These are phyloP conservation scores for Loxodonta africana DNA, from an alignment of 2,113 vertebrate genomes.

Conservation along the genomic window DNA sequence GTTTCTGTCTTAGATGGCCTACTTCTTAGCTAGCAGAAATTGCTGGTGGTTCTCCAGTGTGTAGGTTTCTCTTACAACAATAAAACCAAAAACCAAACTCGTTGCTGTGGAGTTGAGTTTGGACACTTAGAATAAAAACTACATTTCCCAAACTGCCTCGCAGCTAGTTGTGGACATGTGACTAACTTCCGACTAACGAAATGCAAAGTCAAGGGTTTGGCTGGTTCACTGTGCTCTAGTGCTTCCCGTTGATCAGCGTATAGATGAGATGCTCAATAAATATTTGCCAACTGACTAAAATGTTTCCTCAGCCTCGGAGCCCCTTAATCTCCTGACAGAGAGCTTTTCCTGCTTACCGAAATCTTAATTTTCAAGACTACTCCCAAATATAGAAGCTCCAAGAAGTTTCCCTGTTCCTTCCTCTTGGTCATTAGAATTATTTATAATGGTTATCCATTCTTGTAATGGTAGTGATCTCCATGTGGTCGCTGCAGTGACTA, in stretches of 20 bases:
- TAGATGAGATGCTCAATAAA: not conserved
- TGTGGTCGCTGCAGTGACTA: not conserved
- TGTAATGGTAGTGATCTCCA: not conserved
- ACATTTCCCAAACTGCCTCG: no score
- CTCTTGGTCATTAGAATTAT: not conserved
- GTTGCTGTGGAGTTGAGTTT: no score
- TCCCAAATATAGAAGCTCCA: not conserved
- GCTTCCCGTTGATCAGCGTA: not conserved
- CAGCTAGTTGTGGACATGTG: no score
- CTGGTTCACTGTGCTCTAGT: not conserved
- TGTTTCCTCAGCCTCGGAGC: not conserved
- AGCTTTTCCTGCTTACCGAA: not conserved
- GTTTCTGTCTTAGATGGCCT: not conserved
- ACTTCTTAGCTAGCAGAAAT: slow-evolving; percentile 12
- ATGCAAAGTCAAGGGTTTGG: no score
- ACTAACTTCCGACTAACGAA: no score
- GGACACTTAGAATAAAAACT: not conserved
- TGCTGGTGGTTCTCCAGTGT: not conserved
- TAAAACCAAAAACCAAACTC: not conserved
- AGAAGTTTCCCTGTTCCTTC: not conserved
- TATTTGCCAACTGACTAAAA: not conserved
- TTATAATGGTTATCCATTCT: not conserved
- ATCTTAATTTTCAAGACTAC: not conserved
- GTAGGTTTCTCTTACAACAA: not conserved
- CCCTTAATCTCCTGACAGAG: not conserved